A percentile compares a stretch with the other conserved stretches of the same genome.
Conservation (phyloP, 2,797 vertebrate genomes). For the Cuculus canorus region DNA sequence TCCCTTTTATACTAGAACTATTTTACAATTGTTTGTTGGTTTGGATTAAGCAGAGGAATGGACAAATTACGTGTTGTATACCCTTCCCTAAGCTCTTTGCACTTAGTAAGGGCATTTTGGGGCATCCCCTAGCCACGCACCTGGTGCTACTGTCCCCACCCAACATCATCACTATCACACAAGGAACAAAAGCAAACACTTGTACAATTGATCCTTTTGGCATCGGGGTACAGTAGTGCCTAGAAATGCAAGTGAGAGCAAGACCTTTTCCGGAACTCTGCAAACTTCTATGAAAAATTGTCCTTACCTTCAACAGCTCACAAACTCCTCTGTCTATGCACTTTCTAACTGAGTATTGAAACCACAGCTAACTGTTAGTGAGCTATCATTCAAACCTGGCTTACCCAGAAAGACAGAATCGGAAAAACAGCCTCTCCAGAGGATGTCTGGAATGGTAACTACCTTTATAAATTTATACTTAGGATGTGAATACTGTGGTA, state of each 20-base stretch:
- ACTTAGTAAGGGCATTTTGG: accelerated
- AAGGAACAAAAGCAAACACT: not conserved
- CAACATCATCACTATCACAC: not conserved
- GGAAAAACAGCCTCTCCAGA: not conserved
- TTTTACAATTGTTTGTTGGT: not conserved
- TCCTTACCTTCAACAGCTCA: not conserved
- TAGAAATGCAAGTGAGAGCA: not conserved
- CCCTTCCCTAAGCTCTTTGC: not conserved
- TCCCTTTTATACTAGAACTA: not conserved
- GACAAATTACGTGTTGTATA: not conserved
- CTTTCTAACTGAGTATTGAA: not conserved
- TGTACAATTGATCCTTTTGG: not conserved
- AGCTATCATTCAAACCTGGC: not conserved
- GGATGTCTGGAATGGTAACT: not conserved
- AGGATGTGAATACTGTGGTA: not conserved
- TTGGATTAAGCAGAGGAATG: not conserved
- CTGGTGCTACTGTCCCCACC: not conserved
- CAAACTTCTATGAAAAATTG: not conserved
- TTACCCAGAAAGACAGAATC: not conserved
- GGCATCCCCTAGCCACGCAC: not conserved
- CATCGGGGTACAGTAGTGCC: accelerated
- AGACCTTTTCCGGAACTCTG: not conserved
- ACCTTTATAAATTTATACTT: not conserved
- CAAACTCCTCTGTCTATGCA: not conserved
- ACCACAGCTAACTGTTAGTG: not conserved